Conservation (phyloP, 2,113 vertebrate genomes). For the Petroica traversi region DNA sequence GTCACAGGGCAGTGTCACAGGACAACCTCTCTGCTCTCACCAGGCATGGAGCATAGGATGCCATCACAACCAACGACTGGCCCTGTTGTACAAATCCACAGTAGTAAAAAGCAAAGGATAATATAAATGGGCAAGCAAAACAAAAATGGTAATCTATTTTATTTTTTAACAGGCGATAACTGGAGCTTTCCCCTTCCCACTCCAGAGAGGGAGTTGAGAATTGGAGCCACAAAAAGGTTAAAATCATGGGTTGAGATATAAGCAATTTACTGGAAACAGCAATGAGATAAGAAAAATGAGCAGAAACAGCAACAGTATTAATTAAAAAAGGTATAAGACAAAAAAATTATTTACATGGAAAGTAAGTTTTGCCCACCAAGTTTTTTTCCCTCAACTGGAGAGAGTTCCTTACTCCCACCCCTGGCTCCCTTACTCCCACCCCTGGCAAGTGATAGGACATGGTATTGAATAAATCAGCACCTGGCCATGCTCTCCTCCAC, state of each 20-base stretch:
- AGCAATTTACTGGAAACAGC: neutral
- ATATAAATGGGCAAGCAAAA: neutral
- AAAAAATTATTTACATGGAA: neutral
- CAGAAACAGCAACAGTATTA: neutral
- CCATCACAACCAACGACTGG: neutral
- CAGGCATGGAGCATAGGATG: accelerated
- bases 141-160: neutral
- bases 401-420: neutral
- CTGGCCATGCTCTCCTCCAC: neutral
- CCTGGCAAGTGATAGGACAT: neutral
- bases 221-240: neutral
- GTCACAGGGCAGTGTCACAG: accelerated
- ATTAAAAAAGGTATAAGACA: neutral
- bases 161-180: neutral
- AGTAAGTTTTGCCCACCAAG: accelerated
- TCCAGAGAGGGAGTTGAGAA: neutral
- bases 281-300: neutral
- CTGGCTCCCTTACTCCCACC: neutral
- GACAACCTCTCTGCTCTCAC: neutral
- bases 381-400: neutral
- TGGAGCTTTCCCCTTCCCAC: neutral
- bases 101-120: neutral
- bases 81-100: neutral
- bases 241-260: neutral
- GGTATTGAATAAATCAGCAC: neutral